phyloP scores from a whole-genome alignment of 2,113 vertebrate species.

The Catharus fuscescens region DNA sequence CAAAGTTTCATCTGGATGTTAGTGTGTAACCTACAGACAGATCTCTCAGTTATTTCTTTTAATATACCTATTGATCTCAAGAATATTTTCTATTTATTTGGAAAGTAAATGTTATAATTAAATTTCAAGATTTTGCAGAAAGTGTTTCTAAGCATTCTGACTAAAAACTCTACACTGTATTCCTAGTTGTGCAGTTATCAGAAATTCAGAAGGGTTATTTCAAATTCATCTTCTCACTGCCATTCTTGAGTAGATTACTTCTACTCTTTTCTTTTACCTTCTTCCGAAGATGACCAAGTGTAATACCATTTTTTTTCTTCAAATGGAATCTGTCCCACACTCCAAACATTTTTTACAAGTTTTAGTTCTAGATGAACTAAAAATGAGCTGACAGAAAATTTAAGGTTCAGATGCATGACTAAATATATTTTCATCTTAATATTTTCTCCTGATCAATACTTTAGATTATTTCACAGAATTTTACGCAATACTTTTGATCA shows the following conservation, averaged over 20 bases:
- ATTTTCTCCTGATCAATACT: neutral
- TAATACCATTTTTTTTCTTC: neutral
- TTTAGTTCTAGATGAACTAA: neutral
- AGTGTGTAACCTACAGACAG: neutral
- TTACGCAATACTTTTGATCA: neutral
- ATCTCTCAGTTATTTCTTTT: neutral
- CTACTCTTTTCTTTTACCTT: neutral
- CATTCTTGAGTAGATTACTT: neutral
- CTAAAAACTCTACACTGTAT: neutral
- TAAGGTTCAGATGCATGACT: accelerated
- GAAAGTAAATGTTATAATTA: neutral
- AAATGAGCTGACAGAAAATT: neutral
- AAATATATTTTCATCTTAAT: neutral
- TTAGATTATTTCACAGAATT: neutral
- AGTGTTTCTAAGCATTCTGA: neutral
- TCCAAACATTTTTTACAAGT: neutral
- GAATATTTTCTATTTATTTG: neutral
- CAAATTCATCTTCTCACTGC: neutral
- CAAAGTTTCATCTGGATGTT: neutral
- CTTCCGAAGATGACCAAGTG: neutral
- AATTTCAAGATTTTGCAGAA: neutral
- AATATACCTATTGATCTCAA: neutral
- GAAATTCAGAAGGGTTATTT: neutral
- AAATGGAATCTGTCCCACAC: neutral
- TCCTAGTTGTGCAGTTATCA: neutral